A percentile compares a stretch with the other conserved stretches of the same genome.
These are phyloP conservation scores for Seriola dumerili DNA, from an alignment of 2,113 vertebrate species.

Conservation along the genomic window DNA sequence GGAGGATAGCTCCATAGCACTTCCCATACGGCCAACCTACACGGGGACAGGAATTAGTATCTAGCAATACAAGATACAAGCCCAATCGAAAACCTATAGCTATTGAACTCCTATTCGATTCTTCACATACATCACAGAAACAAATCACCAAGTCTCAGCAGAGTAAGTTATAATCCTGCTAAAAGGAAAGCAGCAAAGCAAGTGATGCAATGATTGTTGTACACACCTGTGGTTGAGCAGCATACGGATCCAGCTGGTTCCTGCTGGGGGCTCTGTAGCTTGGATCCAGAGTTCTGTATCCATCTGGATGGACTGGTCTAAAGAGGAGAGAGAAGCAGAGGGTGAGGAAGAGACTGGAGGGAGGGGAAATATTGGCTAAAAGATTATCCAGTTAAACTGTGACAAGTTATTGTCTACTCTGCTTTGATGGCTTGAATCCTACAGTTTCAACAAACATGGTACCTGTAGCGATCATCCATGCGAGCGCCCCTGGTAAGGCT, in stretches of 20 bases:
- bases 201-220: not conserved
- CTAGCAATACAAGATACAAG: not conserved
- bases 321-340: not conserved
- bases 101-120: not conserved
- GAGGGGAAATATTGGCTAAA: not conserved
- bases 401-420: too few relatives aligned
- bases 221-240: slow-evolving; percentile 89
- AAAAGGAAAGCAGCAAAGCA: not conserved
- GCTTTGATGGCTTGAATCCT: not conserved
- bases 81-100: not conserved
- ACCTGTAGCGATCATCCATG: slow-evolving; percentile 93
- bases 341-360: not conserved
- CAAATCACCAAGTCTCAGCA: not conserved
- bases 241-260: slow-evolving; percentile 90
- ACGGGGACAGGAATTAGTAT: not conserved
- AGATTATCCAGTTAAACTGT: not conserved
- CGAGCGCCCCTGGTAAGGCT: slow-evolving; percentile 90
- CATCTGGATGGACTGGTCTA: slow-evolving; percentile 82
- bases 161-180: not conserved
- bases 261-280: slow-evolving; percentile 91
- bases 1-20: slow-evolving; percentile 89
- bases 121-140: not conserved
- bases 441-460: not conserved
- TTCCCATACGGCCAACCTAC: slow-evolving; percentile 92
- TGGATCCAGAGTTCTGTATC: slow-evolving; percentile 87